Percentiles rank a stretch among this genome's conserved stretches.
These are phyloP conservation scores for Cotesia chilonis DNA, from an alignment of 1,140 invertebrate genomes.

Conservation along the genomic window DNA sequence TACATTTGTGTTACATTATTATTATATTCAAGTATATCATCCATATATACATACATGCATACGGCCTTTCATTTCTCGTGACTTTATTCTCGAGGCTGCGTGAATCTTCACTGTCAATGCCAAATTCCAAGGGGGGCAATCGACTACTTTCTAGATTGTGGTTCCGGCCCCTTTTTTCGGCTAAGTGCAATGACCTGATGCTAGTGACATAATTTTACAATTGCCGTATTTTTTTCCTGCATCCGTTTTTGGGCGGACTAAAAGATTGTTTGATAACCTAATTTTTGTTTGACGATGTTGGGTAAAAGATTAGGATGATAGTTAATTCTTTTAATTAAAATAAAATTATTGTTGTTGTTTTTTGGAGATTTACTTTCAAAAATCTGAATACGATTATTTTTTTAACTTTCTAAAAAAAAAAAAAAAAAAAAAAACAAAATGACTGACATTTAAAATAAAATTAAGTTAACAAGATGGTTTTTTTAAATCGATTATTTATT, in stretches of 20 bases:
- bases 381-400: too few relatives aligned
- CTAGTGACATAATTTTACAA: slow-evolving; percentile 34
- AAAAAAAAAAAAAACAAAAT: too few relatives aligned
- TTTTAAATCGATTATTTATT: too few relatives aligned
- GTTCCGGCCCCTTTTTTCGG: slow-evolving; percentile 19
- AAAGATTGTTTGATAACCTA: not conserved
- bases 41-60: not conserved
- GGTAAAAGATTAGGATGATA: too few relatives aligned
- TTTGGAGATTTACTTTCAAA: too few relatives aligned
- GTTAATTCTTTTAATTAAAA: not conserved
- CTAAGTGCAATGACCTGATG: slow-evolving; percentile 19
- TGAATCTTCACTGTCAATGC: slow-evolving; percentile 47
- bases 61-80: slow-evolving; percentile 41
- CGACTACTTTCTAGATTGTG: slow-evolving; percentile 44
- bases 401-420: too few relatives aligned
- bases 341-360: not conserved
- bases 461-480: too few relatives aligned
- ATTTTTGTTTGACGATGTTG: too few relatives aligned
- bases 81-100: slow-evolving; percentile 32
- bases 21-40: too few relatives aligned
- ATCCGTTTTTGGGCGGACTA: not conserved
- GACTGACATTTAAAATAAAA: too few relatives aligned
- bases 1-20: too few relatives aligned
- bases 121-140: slow-evolving; percentile 47
- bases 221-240: not conserved